Base-by-base conservation (phyloP, 1,140 invertebrate species). In the Orchestia grillus region DNA sequence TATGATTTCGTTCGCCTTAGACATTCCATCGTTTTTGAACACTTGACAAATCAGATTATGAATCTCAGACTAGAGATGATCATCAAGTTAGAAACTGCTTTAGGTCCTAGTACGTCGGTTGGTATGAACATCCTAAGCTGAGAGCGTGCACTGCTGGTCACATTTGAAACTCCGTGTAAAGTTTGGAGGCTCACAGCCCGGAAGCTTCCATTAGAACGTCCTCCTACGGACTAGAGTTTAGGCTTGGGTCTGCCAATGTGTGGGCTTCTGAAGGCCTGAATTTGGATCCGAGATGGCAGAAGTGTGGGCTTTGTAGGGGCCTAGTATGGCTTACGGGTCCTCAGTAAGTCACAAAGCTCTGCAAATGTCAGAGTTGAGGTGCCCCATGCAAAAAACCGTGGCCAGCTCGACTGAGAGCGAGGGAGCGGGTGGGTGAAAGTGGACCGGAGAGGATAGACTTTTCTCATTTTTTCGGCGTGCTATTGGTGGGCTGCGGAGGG, bases 341-440 rank as follows among this genome's bases (percentile, higher is more conserved):
- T 44, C 88, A 91, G 88, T 91, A 91, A 91, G 88, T 42, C 88
- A 91, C 88, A 91, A 44, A 91, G 88, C 88, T 42, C 88, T 43
- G 88, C 41, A 91, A 91, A 91, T 91, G 88, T 91, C 88, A 91
- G 88, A 91, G 88, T 91, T 91, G 88, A 91, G 88, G 36, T 11
- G 88, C 88, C 28, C 44, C 41, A 15, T 91, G 88, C 41, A 91
- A 91, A 91, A 91, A 91, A 91, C 88, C 44, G 28, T 44, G 88
- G 44, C 41, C 88, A 91, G 41, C 44, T 91, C 88, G 88, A 91
- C 44, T 43, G 88, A 44, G 41, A 91, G 88, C 88, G 88, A 77
- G 88, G 88, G 88, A 42, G 88, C 88, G 88, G 88, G 88, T 43
- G 88, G 88, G 88, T 77, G 62, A 77, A 77, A 77, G 62, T 77